Base-by-base conservation (phyloP, 1,140 invertebrate species). In the Bilobella aurantiaca region DNA sequence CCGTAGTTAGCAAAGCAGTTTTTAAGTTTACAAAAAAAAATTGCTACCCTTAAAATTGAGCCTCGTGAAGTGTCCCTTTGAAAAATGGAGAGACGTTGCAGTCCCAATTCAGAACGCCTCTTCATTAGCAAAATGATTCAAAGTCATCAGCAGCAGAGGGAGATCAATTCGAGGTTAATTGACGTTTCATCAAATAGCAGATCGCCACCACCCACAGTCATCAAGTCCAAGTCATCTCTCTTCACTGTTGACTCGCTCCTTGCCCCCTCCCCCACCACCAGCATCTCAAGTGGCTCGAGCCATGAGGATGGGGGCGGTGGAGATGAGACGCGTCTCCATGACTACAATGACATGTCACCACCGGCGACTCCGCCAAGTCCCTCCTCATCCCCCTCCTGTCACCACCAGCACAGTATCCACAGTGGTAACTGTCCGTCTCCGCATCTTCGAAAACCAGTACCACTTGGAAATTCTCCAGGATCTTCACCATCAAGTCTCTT, bases 281-380 rank as follows among this genome's bases (percentile, higher is more conserved):
- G n/a, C n/a, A n/a, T n/a, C n/a, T n/a, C 31, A 5, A 67, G 34
- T n/a, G 47, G 59, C 21, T 23, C 25, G 34, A 61, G 56, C 46
- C 28, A 42, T 46, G 47, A 37, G 28, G 31, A 34, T 46, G 47
- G 30, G 28, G 31, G 29, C 53, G 59, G 32, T 53, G 58, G 63
- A 8, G 58, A 59, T 8, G 59, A 62, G n/a, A 3, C 5, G 3
- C 31, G 28, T 28, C 3, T 62, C 12, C 69, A 68, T 34, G 68
- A 70, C 27, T 70, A 62, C 30, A 67, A 67, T 34, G 71, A 73
- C 61, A 42, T 73, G 58, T 73, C 71, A 25, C 71, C 71, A 46
- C 71, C 71, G 28, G 71, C 71, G 28, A 73, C 71, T 31, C 71
- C 71, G 47, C 71, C 71, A 27, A 70, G 68, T 67, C 67, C 69